A percentile compares a stretch with the other conserved stretches of the same genome.
These are phyloP conservation scores for Diadegma fenestrale DNA, from an alignment of 2,888 invertebrate species.

Conservation along the genomic window DNA sequence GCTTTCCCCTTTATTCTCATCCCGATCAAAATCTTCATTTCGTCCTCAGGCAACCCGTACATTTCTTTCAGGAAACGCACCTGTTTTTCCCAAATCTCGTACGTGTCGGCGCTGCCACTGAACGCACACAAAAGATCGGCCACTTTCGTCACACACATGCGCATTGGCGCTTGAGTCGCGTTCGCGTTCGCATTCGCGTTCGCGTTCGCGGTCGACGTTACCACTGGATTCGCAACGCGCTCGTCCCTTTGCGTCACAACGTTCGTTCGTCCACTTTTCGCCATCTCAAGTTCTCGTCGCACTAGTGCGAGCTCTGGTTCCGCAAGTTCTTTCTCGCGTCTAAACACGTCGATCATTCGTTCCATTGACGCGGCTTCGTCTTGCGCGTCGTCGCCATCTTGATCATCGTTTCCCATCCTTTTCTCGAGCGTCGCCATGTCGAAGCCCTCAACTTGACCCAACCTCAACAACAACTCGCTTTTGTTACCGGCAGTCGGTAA, in stretches of 20 bases:
- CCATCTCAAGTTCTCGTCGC: conserved; percentile 20
- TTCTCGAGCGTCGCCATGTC: conserved; percentile 1
- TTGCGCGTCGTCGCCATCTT: neutral
- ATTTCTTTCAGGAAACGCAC: neutral
- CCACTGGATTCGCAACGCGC: neutral
- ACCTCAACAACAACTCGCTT: conserved; percentile 30
- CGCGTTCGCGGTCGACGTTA: neutral
- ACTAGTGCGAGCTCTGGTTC: conserved; percentile 3
- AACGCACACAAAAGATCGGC: conserved; percentile 1
- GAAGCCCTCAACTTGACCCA: conserved; percentile 6
- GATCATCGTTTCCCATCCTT: neutral
- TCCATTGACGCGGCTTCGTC: neutral
- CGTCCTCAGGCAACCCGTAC: neutral
- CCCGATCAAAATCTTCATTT: conserved; percentile 10
- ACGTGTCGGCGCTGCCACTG: conserved; percentile 3
- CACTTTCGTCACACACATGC: neutral
- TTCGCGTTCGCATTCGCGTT: neutral
- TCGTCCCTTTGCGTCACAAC: neutral
- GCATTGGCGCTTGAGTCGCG: neutral
- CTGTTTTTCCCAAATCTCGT: conserved; percentile 25
- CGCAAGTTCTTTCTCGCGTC: conserved; percentile 6
- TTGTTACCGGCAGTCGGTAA: conserved; percentile 42
- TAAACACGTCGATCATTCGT: neutral
- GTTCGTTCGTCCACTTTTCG: neutral
- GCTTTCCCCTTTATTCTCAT: conserved; percentile 15